phyloP scores from a whole-genome alignment of 2,888 invertebrate genomes.

The Cyclophora punctaria region DNA sequence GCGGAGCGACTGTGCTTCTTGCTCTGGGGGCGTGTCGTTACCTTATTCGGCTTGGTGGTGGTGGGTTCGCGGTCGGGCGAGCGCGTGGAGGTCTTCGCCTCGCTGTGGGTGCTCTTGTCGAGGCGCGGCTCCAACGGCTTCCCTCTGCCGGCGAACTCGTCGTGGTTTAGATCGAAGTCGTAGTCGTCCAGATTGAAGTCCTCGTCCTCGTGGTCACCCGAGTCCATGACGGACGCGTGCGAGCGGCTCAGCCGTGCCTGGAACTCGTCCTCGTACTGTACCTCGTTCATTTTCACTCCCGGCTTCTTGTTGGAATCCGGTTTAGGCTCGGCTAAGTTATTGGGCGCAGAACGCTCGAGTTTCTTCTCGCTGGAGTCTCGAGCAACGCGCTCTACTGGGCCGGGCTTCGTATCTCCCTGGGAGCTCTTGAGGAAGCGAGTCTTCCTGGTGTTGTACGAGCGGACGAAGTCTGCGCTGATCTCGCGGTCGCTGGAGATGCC shows the following conservation, averaged over 20 bases:
- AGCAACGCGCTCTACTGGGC: conserved; percentile 8
- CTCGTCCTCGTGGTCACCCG: conserved; percentile 56
- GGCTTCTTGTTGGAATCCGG: conserved; percentile 40
- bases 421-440: conserved; percentile 16
- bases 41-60: too few species aligned
- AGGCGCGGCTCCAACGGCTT: conserved; percentile 48
- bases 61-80: background rate
- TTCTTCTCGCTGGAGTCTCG: conserved; percentile 23
- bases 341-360: background rate
- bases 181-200: conserved; percentile 60
- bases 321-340: too few species aligned
- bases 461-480: conserved; percentile 23
- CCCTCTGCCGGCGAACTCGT: conserved; percentile 47
- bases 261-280: conserved; percentile 49
- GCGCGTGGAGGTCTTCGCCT: too few species aligned
- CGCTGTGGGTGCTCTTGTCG: background rate
- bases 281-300: conserved; percentile 50
- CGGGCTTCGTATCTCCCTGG: background rate
- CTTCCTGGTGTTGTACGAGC: conserved; percentile 18
- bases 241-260: conserved; percentile 33
- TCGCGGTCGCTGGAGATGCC: conserved; percentile 29
- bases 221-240: conserved; percentile 30
- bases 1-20: too few species aligned
- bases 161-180: conserved; percentile 60
- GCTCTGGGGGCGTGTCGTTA: too few species aligned